Conservation (phyloP, 2,113 vertebrate species). For the Sinosuthora webbiana region DNA sequence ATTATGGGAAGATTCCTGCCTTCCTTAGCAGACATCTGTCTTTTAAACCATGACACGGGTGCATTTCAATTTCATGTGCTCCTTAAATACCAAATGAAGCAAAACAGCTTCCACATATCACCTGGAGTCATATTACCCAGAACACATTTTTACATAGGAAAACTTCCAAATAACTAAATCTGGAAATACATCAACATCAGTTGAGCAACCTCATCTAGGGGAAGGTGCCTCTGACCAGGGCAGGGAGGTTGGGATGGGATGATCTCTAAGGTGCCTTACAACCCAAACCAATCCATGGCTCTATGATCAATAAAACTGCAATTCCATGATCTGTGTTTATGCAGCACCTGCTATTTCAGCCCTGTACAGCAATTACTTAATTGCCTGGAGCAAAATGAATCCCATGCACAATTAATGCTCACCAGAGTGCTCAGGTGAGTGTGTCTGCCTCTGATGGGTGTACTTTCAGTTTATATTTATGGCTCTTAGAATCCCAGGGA, state of each 20-base stretch:
- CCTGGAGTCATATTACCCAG: background rate
- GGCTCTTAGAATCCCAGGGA: background rate
- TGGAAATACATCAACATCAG: background rate
- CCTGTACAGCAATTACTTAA: background rate
- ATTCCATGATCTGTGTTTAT: background rate
- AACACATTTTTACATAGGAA: background rate
- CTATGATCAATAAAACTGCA: background rate
- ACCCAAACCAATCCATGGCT: background rate
- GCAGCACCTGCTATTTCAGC: background rate
- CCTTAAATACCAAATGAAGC: background rate
- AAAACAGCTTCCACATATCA: background rate
- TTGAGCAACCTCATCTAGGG: background rate
- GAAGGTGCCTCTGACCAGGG: background rate
- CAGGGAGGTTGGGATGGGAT: background rate
- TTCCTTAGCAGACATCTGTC: background rate
- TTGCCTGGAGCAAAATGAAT: background rate
- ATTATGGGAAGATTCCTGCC: background rate
- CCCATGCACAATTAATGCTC: background rate
- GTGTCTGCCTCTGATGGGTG: background rate
- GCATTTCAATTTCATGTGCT: background rate
- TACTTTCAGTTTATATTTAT: background rate
- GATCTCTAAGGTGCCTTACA: background rate
- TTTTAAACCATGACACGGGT: background rate
- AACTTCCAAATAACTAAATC: background rate
- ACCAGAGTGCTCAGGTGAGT: background rate